Conservation (phyloP, 2,888 invertebrate species). For the Callyntrura guangdongensis region DNA sequence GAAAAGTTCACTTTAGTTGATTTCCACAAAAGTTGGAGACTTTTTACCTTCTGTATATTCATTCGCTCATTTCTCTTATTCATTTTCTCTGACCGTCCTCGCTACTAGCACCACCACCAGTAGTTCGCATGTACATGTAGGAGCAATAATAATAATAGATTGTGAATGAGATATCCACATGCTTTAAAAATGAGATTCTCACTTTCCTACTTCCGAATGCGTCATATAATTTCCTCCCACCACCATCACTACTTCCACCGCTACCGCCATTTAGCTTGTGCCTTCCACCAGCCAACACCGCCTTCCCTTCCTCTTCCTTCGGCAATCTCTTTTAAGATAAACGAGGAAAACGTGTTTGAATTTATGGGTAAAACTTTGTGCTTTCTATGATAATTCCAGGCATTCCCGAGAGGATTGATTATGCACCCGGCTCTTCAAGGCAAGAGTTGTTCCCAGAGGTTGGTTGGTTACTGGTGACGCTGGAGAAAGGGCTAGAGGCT, state of each 20-base stretch:
- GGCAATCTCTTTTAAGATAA: constrained; percentile 74
- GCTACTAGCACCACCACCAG: not conserved
- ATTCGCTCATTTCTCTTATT: constrained; percentile 44
- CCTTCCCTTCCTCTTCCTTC: constrained; percentile 49
- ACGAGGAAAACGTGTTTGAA: constrained; percentile 75
- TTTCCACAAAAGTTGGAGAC: constrained; percentile 17
- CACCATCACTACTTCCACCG: not conserved
- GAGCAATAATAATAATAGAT: constrained; percentile 49
- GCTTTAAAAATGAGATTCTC: constrained; percentile 43
- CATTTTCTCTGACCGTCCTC: not conserved
- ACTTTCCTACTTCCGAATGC: constrained; percentile 10
- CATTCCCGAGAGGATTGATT: constrained; percentile 94
- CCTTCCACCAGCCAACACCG: constrained; percentile 9
- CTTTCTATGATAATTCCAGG: constrained; percentile 87
- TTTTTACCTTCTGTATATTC: constrained; percentile 39
- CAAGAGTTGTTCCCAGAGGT: constrained; percentile 93
- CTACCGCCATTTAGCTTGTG: not conserved
- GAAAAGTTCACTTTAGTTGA: constrained; percentile 44
- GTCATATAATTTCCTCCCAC: constrained; percentile 34
- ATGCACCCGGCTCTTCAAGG: constrained; percentile 91
- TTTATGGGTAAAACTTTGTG: constrained; percentile 85
- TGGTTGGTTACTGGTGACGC: too few species aligned
- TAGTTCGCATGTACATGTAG: not conserved
- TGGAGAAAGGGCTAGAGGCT: too few species aligned
- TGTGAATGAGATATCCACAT: constrained; percentile 39